phyloP scores from a whole-genome alignment of 2,888 invertebrate genomes.

The Pasiphila rectangulata region DNA sequence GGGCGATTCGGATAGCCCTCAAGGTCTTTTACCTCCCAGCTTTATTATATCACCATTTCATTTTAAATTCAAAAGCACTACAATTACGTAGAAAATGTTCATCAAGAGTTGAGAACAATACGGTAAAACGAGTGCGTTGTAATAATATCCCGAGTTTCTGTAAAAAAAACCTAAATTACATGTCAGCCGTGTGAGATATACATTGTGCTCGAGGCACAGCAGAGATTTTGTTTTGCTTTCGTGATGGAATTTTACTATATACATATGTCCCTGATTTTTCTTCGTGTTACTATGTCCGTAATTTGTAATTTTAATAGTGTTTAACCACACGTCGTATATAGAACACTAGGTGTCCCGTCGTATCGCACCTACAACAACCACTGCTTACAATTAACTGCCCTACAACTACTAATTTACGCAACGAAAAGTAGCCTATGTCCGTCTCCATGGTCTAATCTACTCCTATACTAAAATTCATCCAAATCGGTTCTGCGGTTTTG shows the following conservation, averaged over 20 bases:
- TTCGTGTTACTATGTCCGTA: too few species aligned
- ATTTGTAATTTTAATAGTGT: too few species aligned
- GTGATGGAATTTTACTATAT: not conserved
- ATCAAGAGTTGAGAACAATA: slow-evolving; percentile 16
- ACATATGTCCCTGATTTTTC: too few species aligned
- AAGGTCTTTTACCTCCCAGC: not conserved
- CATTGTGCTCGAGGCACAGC: slow-evolving; percentile 43
- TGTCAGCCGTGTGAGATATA: slow-evolving; percentile 49
- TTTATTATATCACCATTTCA: not conserved
- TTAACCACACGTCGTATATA: too few species aligned
- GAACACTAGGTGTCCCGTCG: too few species aligned
- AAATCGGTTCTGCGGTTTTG: too few species aligned
- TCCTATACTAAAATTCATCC: too few species aligned
- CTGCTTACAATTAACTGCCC: too few species aligned
- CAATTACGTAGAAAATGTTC: not conserved
- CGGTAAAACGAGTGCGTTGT: slow-evolving; percentile 24
- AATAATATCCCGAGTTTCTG: slow-evolving; percentile 33
- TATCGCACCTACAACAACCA: too few species aligned
- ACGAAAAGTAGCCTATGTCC: too few species aligned
- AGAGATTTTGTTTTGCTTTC: not conserved
- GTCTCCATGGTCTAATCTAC: too few species aligned
- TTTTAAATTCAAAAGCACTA: not conserved
- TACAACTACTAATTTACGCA: too few species aligned
- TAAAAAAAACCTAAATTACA: slow-evolving; percentile 56
- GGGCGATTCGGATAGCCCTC: not conserved